Conservation (phyloP, 2,888 invertebrate genomes). For the Chrysodeixis includens region DNA sequence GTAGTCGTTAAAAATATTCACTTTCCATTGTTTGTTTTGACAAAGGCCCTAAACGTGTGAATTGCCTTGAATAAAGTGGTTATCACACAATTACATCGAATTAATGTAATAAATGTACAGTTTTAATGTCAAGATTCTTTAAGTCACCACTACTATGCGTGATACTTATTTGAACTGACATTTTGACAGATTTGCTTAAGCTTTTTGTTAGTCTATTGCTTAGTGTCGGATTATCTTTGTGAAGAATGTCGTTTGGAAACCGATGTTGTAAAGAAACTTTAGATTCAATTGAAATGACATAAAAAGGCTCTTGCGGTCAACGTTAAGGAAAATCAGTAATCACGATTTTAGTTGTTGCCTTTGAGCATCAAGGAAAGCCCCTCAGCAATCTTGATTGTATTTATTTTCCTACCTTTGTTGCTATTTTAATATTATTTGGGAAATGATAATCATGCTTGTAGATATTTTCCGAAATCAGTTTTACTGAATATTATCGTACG, state of each 20-base stretch:
- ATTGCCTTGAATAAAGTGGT: slow-evolving; percentile 67
- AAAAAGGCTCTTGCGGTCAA: slow-evolving; percentile 27
- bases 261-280: neutral
- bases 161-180: neutral
- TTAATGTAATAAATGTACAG: slow-evolving; percentile 49
- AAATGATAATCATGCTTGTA: too few species aligned
- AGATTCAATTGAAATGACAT: slow-evolving; percentile 15
- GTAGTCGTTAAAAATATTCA: slow-evolving; percentile 53
- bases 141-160: slow-evolving; percentile 21
- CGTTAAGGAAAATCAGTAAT: slow-evolving; percentile 47
- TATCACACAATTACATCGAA: slow-evolving; percentile 56
- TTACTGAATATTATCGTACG: too few species aligned
- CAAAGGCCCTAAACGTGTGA: slow-evolving; percentile 74
- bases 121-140: slow-evolving; percentile 49
- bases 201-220: neutral
- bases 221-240: neutral
- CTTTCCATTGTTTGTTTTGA: slow-evolving; percentile 65
- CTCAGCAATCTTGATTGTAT: slow-evolving; percentile 23
- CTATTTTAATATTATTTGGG: too few species aligned
- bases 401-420: slow-evolving; percentile 7
- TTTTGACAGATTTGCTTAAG: neutral
- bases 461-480: too few species aligned
- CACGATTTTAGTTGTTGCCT: slow-evolving; percentile 32
- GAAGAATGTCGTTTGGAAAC: neutral
- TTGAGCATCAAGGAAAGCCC: slow-evolving; percentile 53